Evolutionary conservation across 2,888 invertebrate genomes (phyloP).

Genomic region (Eupithecia inturbata): DNA sequence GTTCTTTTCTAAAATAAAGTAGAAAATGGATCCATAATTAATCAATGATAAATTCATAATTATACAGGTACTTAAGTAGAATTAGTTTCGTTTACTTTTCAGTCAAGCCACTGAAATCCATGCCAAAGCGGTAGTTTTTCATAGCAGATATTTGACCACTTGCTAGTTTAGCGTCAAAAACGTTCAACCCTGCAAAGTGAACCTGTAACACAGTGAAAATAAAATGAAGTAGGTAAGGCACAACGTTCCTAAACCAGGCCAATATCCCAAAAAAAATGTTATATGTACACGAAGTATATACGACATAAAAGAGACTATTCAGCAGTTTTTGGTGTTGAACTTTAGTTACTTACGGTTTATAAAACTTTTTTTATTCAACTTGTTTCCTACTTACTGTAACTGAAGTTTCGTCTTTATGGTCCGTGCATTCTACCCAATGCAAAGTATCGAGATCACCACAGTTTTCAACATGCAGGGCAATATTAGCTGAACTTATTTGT

Average conservation of each 20-base stretch:
- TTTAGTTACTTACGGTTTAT: neutral
- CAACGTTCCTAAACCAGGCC: no score
- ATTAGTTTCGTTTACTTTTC: constrained; percentile 49
- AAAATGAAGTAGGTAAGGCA: neutral
- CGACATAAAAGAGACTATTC: neutral
- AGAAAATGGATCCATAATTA: neutral
- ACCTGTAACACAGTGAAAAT: constrained; percentile 48
- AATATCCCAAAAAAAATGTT: no score
- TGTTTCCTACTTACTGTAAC: constrained; percentile 28
- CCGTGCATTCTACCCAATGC: constrained; percentile 48
- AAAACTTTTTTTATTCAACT: neutral
- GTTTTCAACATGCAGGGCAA: constrained; percentile 40
- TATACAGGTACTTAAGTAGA: neutral
- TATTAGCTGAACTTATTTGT: constrained; percentile 17
- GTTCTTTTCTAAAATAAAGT: constrained; percentile 63
- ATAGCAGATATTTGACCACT: constrained; percentile 45
- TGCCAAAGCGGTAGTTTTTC: constrained; percentile 51
- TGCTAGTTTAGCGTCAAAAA: constrained; percentile 54
- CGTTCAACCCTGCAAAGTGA: constrained; percentile 54
- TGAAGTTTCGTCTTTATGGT: constrained; percentile 36
- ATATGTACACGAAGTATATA: no score
- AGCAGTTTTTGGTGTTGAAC: no score
- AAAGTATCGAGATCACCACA: constrained; percentile 50
- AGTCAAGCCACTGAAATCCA: constrained; percentile 70
- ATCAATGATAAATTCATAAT: no score